phyloP scores from a whole-genome alignment of 2,797 vertebrate genomes.

The Sebastes taczanowskii region DNA sequence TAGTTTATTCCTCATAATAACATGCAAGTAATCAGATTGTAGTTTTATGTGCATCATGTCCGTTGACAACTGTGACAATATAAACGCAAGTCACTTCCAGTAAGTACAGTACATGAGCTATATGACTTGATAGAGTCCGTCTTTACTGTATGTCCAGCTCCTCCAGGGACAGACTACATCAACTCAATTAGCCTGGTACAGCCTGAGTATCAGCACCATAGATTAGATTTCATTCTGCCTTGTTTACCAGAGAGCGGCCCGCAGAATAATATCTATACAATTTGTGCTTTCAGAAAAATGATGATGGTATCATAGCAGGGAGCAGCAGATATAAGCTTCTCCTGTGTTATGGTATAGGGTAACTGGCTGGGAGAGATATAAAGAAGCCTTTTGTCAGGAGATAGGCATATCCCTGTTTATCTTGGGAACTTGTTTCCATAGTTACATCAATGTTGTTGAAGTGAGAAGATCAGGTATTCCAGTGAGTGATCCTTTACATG shows the following conservation, averaged over 20 bases:
- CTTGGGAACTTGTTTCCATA: slow-evolving; percentile 84
- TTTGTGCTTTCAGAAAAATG: slow-evolving; percentile 82
- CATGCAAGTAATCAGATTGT: slow-evolving; percentile 48
- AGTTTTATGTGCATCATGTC: slow-evolving; percentile 17
- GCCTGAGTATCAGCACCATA: slow-evolving; percentile 81
- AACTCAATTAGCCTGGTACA: slow-evolving; percentile 83
- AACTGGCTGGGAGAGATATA: slow-evolving; percentile 69
- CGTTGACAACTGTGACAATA: slow-evolving; percentile 60
- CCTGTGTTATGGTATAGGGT: slow-evolving; percentile 42
- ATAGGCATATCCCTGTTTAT: slow-evolving; percentile 72
- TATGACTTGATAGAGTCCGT: slow-evolving; percentile 77
- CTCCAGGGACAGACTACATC: slow-evolving; percentile 80
- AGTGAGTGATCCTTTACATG: slow-evolving; percentile 80
- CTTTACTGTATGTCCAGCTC: slow-evolving; percentile 79
- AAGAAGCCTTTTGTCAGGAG: slow-evolving; percentile 72
- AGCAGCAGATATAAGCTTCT: slow-evolving; percentile 71
- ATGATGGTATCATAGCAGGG: slow-evolving; percentile 79
- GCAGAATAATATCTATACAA: slow-evolving; percentile 85
- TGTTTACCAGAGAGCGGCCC: slow-evolving; percentile 81
- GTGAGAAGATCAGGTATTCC: slow-evolving; percentile 81
- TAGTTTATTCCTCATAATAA: slow-evolving; percentile 39
- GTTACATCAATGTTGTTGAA: slow-evolving; percentile 84
- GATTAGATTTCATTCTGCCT: slow-evolving; percentile 82
- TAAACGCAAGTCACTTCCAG: slow-evolving; percentile 69
- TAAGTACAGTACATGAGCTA: slow-evolving; percentile 68